phyloP scores from a whole-genome alignment of 2,888 invertebrate species.

The Salpingus planirostris region DNA sequence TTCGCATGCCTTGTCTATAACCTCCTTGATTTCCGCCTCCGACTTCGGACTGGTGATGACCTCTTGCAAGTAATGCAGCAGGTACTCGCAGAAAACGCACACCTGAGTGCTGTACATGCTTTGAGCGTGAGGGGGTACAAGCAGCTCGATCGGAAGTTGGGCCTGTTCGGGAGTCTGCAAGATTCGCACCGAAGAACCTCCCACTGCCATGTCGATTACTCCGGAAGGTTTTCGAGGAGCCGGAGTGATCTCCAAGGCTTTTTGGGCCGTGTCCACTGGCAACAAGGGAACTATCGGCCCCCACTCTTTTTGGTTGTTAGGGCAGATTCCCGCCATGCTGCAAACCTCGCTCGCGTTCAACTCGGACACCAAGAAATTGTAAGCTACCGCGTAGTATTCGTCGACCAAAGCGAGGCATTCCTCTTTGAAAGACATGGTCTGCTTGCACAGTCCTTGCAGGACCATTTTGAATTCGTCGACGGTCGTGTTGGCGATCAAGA shows the following conservation, averaged over 20 bases:
- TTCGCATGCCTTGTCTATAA: slow-evolving; percentile 61
- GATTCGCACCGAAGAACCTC: slow-evolving; percentile 12
- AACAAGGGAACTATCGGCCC: slow-evolving; percentile 54
- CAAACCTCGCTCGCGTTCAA: slow-evolving; percentile 65
- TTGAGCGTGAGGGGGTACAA: slow-evolving; percentile 36
- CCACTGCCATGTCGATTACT: slow-evolving; percentile 15
- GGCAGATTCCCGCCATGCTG: slow-evolving; percentile 60
- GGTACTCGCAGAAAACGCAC: slow-evolving; percentile 76
- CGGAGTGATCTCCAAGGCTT: slow-evolving; percentile 29
- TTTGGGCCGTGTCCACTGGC: slow-evolving; percentile 43
- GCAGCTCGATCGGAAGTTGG: slow-evolving; percentile 46
- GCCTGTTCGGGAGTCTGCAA: slow-evolving; percentile 28
- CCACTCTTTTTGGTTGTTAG: slow-evolving; percentile 18
- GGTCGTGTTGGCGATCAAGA: slow-evolving; percentile 77
- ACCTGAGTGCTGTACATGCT: slow-evolving; percentile 42
- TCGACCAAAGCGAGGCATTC: slow-evolving; percentile 72
- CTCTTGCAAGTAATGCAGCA: slow-evolving; percentile 70
- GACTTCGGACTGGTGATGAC: slow-evolving; percentile 57
- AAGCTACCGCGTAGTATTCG: slow-evolving; percentile 68
- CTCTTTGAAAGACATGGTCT: slow-evolving; percentile 60
- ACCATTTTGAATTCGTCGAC: slow-evolving; percentile 72
- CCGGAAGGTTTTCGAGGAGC: slow-evolving; percentile 10
- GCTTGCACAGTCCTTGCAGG: slow-evolving; percentile 69
- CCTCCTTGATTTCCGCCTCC: slow-evolving; percentile 60
- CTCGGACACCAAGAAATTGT: slow-evolving; percentile 58